phyloP scores from a whole-genome alignment of 2,888 invertebrate species.

The Sphaerophoria taeniata region DNA sequence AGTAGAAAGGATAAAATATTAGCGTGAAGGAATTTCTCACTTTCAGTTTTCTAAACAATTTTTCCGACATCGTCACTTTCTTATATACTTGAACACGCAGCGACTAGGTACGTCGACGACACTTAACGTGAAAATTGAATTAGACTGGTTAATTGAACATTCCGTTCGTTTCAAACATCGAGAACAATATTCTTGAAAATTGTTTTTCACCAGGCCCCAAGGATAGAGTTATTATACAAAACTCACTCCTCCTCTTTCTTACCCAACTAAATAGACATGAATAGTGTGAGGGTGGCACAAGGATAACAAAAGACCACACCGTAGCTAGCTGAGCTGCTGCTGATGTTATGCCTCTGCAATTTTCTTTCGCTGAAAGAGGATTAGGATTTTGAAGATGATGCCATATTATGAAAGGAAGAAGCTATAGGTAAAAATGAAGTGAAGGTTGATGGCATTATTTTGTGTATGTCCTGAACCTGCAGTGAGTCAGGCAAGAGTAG shows the following conservation, averaged over 20 bases:
- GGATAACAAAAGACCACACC: slow-evolving; percentile 26
- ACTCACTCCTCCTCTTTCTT: not conserved
- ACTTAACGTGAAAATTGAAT: slow-evolving; percentile 63
- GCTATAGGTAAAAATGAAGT: slow-evolving; percentile 46
- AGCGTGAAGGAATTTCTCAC: slow-evolving; percentile 19
- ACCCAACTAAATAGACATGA: not conserved
- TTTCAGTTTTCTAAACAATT: slow-evolving; percentile 16
- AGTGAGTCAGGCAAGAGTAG: not conserved
- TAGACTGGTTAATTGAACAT: slow-evolving; percentile 68
- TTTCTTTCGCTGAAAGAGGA: slow-evolving; percentile 45
- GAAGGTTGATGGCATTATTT: slow-evolving; percentile 38
- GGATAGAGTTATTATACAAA: not conserved
- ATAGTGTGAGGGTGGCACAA: slow-evolving; percentile 8
- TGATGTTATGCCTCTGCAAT: slow-evolving; percentile 41
- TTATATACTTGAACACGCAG: not conserved
- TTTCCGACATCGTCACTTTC: not conserved
- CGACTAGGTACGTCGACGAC: slow-evolving; percentile 26
- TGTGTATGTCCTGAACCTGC: slow-evolving; percentile 25
- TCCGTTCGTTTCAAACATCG: slow-evolving; percentile 58
- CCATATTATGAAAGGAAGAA: slow-evolving; percentile 44
- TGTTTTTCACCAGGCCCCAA: slow-evolving; percentile 28
- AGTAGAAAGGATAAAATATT: not conserved
- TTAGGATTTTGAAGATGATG: slow-evolving; percentile 62
- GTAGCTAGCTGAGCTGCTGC: not conserved
- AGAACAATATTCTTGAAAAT: slow-evolving; percentile 62